A percentile compares a stretch with the other conserved stretches of the same genome.
phyloP scores from a whole-genome alignment of 53 echinoderm and acorn worm genomes.

The Paracentrotus lividus region DNA sequence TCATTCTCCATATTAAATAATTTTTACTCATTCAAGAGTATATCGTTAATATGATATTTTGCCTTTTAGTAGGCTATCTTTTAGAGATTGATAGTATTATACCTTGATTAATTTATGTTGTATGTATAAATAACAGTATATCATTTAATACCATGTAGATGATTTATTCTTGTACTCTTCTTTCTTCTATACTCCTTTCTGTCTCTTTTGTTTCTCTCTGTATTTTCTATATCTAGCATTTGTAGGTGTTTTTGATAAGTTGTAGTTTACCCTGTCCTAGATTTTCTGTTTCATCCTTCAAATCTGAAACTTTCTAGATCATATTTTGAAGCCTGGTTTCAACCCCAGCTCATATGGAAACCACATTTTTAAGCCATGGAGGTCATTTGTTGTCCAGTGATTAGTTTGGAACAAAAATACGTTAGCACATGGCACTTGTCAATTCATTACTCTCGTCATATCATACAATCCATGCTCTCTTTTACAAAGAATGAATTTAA shows the following conservation, averaged over 20 bases:
- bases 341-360: too few relatives aligned
- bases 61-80: not conserved
- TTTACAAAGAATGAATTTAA: too few relatives aligned
- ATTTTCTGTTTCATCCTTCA: not conserved
- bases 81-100: not conserved
- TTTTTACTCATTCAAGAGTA: too few relatives aligned
- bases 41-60: not conserved
- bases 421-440: too few relatives aligned
- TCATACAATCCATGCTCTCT: too few relatives aligned
- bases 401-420: too few relatives aligned
- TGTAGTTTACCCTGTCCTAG: not conserved
- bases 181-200: not conserved
- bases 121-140: not conserved
- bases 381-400: too few relatives aligned
- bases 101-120: conserved; percentile 3
- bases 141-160: not conserved
- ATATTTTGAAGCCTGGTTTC: too few relatives aligned
- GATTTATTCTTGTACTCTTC: not conserved
- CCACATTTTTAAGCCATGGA: too few relatives aligned
- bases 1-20: too few relatives aligned
- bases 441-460: too few relatives aligned
- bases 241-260: not conserved
- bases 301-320: too few relatives aligned
- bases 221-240: not conserved
- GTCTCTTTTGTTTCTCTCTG: not conserved